A percentile compares a stretch with the other conserved stretches of the same genome.
phyloP scores from a whole-genome alignment of 2,113 vertebrate species.

The Ceratotherium simum region DNA sequence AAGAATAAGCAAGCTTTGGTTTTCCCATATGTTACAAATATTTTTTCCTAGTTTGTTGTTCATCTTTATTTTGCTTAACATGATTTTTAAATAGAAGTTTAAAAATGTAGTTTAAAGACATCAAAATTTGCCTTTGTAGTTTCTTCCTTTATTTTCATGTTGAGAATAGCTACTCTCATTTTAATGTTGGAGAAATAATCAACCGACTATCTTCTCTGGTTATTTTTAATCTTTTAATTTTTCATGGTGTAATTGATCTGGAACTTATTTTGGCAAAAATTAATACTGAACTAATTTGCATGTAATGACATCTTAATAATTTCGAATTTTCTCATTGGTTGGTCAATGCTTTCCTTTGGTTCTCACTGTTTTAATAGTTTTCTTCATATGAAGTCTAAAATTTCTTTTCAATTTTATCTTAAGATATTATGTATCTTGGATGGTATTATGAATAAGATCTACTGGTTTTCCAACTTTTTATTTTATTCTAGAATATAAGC shows the following conservation, averaged over 20 bases:
- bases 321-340: not conserved
- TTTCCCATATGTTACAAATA: conserved; percentile 18
- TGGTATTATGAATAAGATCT: not conserved
- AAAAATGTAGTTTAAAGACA: not conserved
- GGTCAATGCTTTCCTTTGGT: not conserved
- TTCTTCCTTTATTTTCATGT: conserved; percentile 45
- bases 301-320: not conserved
- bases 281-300: not conserved
- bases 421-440: not conserved
- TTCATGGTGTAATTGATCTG: not conserved
- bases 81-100: conserved; percentile 14
- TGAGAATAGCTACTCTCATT: not conserved
- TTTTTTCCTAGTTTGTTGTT: conserved; percentile 6
- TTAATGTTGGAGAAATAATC: not conserved
- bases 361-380: not conserved
- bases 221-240: not conserved
- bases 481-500: not conserved
- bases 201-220: not conserved
- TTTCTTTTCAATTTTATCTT: conserved; percentile 9
- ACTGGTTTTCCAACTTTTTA: not conserved
- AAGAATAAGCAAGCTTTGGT: conserved; percentile 27
- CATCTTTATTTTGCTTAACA: conserved; percentile 40
- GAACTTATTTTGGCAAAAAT: conserved; percentile 10
- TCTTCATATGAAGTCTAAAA: not conserved
- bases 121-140: not conserved